Conservation (phyloP, 2,888 invertebrate genomes). For the Chymomyza caudatula region DNA sequence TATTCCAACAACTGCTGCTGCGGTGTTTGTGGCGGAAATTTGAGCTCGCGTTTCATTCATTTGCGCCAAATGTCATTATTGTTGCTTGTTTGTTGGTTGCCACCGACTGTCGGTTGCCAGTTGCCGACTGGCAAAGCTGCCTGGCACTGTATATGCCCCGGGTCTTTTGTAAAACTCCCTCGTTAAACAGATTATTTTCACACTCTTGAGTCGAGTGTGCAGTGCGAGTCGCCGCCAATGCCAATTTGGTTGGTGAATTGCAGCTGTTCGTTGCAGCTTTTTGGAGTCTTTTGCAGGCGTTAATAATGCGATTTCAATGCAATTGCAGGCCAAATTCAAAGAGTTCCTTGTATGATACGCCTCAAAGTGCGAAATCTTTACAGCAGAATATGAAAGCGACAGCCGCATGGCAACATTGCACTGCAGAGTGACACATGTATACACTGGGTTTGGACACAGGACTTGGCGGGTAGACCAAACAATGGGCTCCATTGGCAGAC, state of each 20-base stretch:
- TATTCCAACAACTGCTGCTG: constrained; percentile 7
- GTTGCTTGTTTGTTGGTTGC: constrained; percentile 67
- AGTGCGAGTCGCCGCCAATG: not conserved
- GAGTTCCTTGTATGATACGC: constrained; percentile 39
- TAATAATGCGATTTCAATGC: constrained; percentile 75
- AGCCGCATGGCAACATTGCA: too few relatives aligned
- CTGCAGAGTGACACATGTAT: constrained; percentile 78
- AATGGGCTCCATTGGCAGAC: constrained; percentile 58
- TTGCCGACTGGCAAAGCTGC: constrained; percentile 24
- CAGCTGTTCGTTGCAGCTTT: not conserved
- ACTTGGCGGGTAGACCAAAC: constrained; percentile 47
- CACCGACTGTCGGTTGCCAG: constrained; percentile 18
- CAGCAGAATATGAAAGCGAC: constrained; percentile 51
- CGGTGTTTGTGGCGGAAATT: constrained; percentile 39
- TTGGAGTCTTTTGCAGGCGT: constrained; percentile 58
- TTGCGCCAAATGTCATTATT: constrained; percentile 73
- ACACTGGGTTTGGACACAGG: constrained; percentile 76
- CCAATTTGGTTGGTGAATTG: not conserved
- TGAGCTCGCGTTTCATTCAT: constrained; percentile 65
- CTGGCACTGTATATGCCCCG: constrained; percentile 15
- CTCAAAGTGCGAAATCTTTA: constrained; percentile 52
- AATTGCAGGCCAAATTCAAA: constrained; percentile 55
- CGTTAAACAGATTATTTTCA: constrained; percentile 77
- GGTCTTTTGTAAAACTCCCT: constrained; percentile 76
- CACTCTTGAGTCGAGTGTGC: constrained; percentile 32